A percentile compares a stretch with the other conserved stretches of the same genome.
phyloP scores from a whole-genome alignment of 2,113 vertebrate genomes.

The Antigone vipio region DNA sequence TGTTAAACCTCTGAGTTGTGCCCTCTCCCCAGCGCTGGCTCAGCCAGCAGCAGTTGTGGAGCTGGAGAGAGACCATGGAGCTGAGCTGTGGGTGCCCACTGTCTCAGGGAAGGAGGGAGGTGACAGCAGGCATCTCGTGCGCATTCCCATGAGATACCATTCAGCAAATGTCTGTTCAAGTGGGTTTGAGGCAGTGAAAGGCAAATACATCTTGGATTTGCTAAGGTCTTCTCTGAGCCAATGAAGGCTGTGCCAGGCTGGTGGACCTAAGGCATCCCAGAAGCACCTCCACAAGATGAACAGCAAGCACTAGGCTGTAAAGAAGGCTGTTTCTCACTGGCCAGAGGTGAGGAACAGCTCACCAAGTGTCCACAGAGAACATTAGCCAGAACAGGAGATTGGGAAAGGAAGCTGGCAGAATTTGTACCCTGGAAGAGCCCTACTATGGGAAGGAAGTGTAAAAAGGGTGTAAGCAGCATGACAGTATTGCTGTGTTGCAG shows the following conservation, averaged over 20 bases:
- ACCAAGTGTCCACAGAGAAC: neutral
- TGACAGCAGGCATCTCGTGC: neutral
- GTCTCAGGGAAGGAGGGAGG: neutral
- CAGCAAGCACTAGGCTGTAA: neutral
- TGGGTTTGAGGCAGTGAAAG: neutral
- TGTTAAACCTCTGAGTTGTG: neutral
- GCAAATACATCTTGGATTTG: neutral
- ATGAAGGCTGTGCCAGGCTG: neutral
- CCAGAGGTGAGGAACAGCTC: neutral
- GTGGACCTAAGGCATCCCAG: neutral
- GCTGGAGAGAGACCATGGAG: neutral
- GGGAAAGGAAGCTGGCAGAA: neutral
- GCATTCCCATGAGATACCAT: neutral
- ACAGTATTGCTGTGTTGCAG: neutral
- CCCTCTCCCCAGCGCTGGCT: neutral
- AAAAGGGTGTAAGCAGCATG: neutral
- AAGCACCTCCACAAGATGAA: neutral
- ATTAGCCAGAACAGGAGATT: neutral
- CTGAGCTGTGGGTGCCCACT: neutral
- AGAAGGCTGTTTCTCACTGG: neutral
- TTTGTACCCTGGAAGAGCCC: neutral
- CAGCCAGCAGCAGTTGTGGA: neutral
- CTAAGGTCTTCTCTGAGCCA: neutral
- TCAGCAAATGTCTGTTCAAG: neutral
- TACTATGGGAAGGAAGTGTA: neutral